Evolutionary conservation across 2,113 vertebrate species (phyloP).

Genomic region (Sterna hirundo): DNA sequence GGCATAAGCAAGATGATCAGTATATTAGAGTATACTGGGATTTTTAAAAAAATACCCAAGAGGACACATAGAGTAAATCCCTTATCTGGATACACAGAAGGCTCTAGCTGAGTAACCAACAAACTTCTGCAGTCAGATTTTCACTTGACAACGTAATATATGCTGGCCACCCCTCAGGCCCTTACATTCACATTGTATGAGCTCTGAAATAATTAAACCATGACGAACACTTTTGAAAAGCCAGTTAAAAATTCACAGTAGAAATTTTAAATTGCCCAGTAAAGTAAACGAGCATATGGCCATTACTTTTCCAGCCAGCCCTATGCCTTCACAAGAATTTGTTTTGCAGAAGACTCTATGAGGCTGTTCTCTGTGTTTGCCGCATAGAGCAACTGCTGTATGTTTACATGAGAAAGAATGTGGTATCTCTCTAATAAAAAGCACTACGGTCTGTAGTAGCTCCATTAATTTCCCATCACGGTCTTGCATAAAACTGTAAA

Average conservation of each 20-base stretch:
- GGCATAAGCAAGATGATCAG: neutral
- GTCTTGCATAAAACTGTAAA: neutral
- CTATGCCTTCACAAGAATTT: neutral
- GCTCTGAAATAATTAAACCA: neutral
- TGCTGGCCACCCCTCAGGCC: neutral
- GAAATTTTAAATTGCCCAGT: neutral
- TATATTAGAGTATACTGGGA: neutral
- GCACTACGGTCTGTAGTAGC: neutral
- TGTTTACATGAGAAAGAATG: neutral
- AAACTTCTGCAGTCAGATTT: neutral
- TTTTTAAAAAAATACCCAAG: neutral
- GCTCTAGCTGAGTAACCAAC: neutral
- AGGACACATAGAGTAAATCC: neutral
- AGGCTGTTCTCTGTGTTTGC: neutral
- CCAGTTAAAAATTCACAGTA: neutral
- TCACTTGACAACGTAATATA: neutral
- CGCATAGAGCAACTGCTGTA: neutral
- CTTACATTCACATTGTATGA: neutral
- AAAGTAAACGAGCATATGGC: neutral
- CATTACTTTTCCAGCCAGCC: neutral
- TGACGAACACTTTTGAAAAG: neutral
- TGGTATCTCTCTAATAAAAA: neutral
- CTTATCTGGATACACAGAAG: neutral
- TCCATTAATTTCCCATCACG: neutral
- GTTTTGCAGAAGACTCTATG: neutral